Conservation (phyloP, 2,888 invertebrate genomes). For the Agriopis leucophaearia region DNA sequence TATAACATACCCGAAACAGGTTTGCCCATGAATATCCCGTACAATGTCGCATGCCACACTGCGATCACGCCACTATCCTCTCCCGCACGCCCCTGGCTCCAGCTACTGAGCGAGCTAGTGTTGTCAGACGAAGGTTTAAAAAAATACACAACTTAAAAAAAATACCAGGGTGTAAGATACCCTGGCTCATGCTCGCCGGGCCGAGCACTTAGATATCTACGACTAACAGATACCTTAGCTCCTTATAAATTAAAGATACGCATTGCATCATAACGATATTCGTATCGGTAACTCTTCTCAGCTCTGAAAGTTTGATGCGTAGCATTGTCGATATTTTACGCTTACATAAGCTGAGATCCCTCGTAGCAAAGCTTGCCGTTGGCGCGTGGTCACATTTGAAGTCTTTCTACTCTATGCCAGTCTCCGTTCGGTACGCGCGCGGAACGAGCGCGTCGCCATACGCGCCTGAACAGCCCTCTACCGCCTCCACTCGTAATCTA, state of each 20-base stretch:
- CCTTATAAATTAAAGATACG: slow-evolving; percentile 3
- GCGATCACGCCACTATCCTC: no score
- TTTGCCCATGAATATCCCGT: no score
- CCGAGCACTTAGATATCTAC: no score
- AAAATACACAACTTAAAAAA: no score
- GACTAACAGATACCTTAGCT: not conserved
- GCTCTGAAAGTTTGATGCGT: slow-evolving; percentile 39
- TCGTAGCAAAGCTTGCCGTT: slow-evolving; percentile 34
- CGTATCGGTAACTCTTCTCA: slow-evolving; percentile 28
- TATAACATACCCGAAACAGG: no score
- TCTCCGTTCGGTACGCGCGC: slow-evolving; percentile 67
- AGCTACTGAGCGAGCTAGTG: no score
- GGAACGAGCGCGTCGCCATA: slow-evolving; percentile 62
- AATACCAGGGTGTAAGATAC: no score
- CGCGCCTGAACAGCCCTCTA: slow-evolving; percentile 35
- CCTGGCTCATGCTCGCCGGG: no score
- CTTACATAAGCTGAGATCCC: slow-evolving; percentile 55
- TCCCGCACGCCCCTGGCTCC: no score
- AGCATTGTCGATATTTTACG: slow-evolving; percentile 40
- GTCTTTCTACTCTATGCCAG: slow-evolving; percentile 51
- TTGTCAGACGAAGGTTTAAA: no score
- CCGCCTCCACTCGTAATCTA: slow-evolving; percentile 30
- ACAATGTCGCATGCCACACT: no score
- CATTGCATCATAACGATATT: slow-evolving; percentile 17
- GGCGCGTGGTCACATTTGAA: slow-evolving; percentile 34